A percentile compares a stretch with the other conserved stretches of the same genome.
Evolutionary conservation across 2,888 invertebrate species (phyloP).

Genomic region (Poecilobothrus nobilitatus): DNA sequence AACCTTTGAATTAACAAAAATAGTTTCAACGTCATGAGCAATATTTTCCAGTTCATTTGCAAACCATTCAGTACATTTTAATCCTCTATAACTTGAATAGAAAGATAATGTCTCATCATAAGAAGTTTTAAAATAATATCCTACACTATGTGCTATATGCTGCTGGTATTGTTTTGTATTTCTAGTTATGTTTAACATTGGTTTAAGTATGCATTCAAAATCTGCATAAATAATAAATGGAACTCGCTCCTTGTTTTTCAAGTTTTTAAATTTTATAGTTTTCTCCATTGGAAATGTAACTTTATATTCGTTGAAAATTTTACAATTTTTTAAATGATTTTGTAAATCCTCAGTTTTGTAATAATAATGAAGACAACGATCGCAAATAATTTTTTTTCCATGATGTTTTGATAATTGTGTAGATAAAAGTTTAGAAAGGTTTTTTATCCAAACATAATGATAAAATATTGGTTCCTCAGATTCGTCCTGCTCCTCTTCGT

Average conservation of each 20-base stretch:
- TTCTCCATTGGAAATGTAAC: constrained; percentile 10
- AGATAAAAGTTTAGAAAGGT: constrained; percentile 11
- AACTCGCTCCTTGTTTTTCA: constrained; percentile 11
- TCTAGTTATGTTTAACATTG: constrained; percentile 2
- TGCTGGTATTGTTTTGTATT: constrained; percentile 13
- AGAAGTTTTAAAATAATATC: constrained; percentile 13
- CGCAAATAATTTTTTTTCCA: constrained; percentile 11
- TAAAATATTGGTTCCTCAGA: constrained; percentile 7
- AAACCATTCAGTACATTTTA: constrained; percentile 10
- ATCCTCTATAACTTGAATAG: constrained; percentile 11
- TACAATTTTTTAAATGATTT: constrained; percentile 12
- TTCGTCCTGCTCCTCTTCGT: constrained; percentile 2
- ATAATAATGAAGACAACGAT: constrained; percentile 14
- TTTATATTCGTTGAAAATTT: constrained; percentile 13
- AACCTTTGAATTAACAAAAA: constrained; percentile 7
- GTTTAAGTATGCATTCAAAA: constrained; percentile 8
- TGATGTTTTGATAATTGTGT: constrained; percentile 12
- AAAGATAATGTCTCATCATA: constrained; percentile 14
- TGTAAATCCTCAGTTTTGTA: constrained; percentile 2
- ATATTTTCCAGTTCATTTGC: constrained; percentile 9
- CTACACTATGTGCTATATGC: constrained; percentile 11
- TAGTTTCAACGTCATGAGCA: constrained; percentile 12
- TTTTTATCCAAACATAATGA: constrained; percentile 15
- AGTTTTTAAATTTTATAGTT: constrained; percentile 13
- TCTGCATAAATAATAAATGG: constrained; percentile 15